Conservation (phyloP, 2,113 vertebrate species). For the Eupsittula cactorum region DNA sequence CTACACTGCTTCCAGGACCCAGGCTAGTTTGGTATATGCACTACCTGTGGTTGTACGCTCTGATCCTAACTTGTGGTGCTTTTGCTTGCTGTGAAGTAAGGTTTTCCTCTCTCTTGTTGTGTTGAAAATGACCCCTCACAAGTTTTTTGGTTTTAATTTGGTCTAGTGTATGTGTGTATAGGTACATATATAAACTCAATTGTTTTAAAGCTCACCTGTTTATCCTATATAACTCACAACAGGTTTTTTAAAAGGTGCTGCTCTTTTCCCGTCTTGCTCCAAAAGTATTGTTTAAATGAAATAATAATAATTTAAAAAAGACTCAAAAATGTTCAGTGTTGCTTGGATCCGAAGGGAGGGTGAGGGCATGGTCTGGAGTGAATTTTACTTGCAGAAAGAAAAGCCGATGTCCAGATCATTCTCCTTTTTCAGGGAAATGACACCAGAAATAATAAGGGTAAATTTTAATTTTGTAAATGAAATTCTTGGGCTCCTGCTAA, state of each 20-base stretch:
- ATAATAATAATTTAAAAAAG: slow-evolving; percentile 54
- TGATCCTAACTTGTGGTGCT: slow-evolving; percentile 43
- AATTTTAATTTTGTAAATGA: background rate
- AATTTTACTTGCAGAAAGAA: background rate
- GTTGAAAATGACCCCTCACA: background rate
- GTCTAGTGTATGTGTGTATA: slow-evolving; percentile 64
- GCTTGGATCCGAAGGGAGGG: background rate
- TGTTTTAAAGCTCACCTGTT: slow-evolving; percentile 72
- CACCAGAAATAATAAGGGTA: background rate
- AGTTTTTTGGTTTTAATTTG: slow-evolving; percentile 60
- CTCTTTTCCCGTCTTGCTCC: slow-evolving; percentile 53
- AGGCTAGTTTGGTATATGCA: slow-evolving; percentile 7
- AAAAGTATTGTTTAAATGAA: slow-evolving; percentile 71
- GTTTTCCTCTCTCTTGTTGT: slow-evolving; percentile 53
- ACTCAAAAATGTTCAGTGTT: background rate
- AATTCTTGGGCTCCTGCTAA: background rate
- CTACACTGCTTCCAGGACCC: background rate
- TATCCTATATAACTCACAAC: slow-evolving; percentile 65
- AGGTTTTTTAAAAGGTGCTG: slow-evolving; percentile 70
- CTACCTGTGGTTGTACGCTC: background rate
- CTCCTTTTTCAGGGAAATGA: background rate
- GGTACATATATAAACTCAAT: slow-evolving; percentile 65
- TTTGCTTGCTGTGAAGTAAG: slow-evolving; percentile 71
- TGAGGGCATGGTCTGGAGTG: background rate
- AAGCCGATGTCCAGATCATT: background rate